These are phyloP conservation scores for Penaeus vannamei DNA, from an alignment of 1,140 invertebrate species.

Conservation along the genomic window DNA sequence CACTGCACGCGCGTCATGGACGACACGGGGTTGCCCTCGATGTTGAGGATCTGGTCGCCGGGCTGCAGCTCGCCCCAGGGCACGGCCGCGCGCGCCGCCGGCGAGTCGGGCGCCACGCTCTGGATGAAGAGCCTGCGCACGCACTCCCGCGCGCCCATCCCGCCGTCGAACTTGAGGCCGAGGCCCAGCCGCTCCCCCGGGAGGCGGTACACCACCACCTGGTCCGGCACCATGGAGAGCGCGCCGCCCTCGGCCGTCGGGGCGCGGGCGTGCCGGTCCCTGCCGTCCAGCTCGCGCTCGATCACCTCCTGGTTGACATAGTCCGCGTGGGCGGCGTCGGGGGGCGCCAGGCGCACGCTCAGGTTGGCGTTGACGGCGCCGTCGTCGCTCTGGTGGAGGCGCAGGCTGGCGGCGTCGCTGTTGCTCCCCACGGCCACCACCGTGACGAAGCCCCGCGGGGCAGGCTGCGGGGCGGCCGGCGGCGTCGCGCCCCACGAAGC, in stretches of 20 bases:
- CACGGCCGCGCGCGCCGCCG: constrained; percentile 83
- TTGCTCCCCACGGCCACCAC: constrained; percentile 61
- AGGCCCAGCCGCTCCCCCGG: constrained; percentile 92
- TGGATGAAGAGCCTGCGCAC: constrained; percentile 86
- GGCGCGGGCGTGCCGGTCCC: not conserved
- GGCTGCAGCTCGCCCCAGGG: constrained; percentile 85
- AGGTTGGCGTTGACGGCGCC: constrained; percentile 47
- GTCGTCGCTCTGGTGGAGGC: constrained; percentile 40
- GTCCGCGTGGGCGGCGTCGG: constrained; percentile 10
- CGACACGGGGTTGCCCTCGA: constrained; percentile 83
- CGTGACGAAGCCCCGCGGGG: constrained; percentile 59
- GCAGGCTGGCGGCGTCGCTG: constrained; percentile 42
- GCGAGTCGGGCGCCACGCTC: constrained; percentile 89
- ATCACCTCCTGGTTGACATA: constrained; percentile 61
- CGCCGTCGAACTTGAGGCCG: constrained; percentile 92
- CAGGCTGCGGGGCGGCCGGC: constrained; percentile 49
- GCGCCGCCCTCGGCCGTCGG: not conserved
- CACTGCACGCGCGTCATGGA: constrained; percentile 89
- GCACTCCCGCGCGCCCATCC: constrained; percentile 78
- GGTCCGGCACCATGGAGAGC: constrained; percentile 58
- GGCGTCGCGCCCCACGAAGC: constrained; percentile 53
- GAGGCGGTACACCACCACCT: constrained; percentile 83
- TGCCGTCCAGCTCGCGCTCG: constrained; percentile 28
- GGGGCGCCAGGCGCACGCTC: constrained; percentile 29
- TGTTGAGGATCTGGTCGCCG: constrained; percentile 90